phyloP scores from a whole-genome alignment of 2,888 invertebrate genomes.

The Scaptomyza reducta region DNA sequence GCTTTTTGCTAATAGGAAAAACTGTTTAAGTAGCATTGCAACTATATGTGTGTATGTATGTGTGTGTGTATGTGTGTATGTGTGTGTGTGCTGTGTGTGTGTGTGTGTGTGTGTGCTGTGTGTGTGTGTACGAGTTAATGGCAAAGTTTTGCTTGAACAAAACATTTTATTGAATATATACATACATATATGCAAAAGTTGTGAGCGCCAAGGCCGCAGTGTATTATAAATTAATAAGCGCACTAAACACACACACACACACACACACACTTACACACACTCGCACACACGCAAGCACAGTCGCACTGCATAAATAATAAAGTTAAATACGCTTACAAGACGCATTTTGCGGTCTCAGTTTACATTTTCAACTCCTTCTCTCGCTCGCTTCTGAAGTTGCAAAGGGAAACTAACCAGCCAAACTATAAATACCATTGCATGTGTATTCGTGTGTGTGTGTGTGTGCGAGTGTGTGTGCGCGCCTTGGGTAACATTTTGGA shows the following conservation, averaged over 20 bases:
- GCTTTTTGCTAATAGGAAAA: slow-evolving; percentile 8
- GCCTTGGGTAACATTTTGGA: slow-evolving; percentile 76
- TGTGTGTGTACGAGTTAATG: slow-evolving; percentile 38
- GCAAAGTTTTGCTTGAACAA: slow-evolving; percentile 49
- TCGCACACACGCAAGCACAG: background rate
- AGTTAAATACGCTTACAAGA: slow-evolving; percentile 79
- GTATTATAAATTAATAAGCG: slow-evolving; percentile 80
- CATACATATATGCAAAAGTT: slow-evolving; percentile 46
- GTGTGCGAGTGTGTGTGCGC: slow-evolving; percentile 19
- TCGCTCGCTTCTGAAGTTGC: slow-evolving; percentile 18
- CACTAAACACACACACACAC: slow-evolving; percentile 48
- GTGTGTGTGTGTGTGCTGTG: background rate
- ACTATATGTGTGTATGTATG: slow-evolving; percentile 44
- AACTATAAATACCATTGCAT: slow-evolving; percentile 35
- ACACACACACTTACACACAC: slow-evolving; percentile 11
- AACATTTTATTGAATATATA: slow-evolving; percentile 57
- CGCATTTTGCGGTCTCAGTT: slow-evolving; percentile 65
- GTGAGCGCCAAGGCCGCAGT: slow-evolving; percentile 71
- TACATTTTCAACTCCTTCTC: slow-evolving; percentile 45
- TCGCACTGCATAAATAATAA: slow-evolving; percentile 74
- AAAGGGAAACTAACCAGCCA: slow-evolving; percentile 44
- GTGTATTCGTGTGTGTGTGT: slow-evolving; percentile 8
- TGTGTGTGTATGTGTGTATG: background rate
- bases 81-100: background rate
- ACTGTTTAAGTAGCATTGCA: slow-evolving; percentile 58